A percentile compares a stretch with the other conserved stretches of the same genome.
Evolutionary conservation across 1,140 invertebrate genomes (phyloP).

Genomic region (Zaprionus lachaisei): DNA sequence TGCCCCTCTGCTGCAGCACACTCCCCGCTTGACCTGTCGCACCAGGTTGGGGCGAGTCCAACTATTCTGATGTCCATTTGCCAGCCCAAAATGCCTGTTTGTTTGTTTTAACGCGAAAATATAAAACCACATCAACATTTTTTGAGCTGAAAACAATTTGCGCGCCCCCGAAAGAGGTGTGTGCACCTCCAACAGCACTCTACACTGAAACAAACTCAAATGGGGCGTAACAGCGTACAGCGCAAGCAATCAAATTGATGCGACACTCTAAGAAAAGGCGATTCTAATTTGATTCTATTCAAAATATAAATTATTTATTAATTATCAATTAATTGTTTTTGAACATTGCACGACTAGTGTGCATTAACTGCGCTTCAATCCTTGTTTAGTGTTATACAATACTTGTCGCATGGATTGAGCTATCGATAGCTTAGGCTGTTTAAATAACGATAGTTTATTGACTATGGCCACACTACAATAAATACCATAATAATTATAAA

Average conservation of each 20-base stretch:
- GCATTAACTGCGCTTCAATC: too few species aligned
- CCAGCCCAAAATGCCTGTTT: slow-evolving; percentile 76
- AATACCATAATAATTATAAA: too few species aligned
- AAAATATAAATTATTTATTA: too few species aligned
- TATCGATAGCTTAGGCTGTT: too few species aligned
- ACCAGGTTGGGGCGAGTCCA: slow-evolving; percentile 45
- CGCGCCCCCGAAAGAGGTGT: slow-evolving; percentile 33
- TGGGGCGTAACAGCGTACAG: neutral
- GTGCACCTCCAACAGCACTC: neutral
- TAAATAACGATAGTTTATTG: too few species aligned
- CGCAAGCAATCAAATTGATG: neutral
- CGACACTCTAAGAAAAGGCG: neutral
- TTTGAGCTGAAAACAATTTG: slow-evolving; percentile 48
- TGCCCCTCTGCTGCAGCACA: slow-evolving; percentile 2
- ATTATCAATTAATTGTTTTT: too few species aligned
- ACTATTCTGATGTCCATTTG: slow-evolving; percentile 76
- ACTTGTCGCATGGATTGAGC: too few species aligned
- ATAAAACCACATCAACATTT: slow-evolving; percentile 82
- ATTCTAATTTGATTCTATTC: too few species aligned
- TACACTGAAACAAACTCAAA: neutral
- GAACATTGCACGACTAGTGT: too few species aligned
- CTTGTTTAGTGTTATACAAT: too few species aligned
- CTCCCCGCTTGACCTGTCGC: slow-evolving; percentile 45
- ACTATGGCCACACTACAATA: too few species aligned
- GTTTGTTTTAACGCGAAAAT: slow-evolving; percentile 76